Conservation (phyloP, 2,888 invertebrate species). For the Idaea dimidiata region DNA sequence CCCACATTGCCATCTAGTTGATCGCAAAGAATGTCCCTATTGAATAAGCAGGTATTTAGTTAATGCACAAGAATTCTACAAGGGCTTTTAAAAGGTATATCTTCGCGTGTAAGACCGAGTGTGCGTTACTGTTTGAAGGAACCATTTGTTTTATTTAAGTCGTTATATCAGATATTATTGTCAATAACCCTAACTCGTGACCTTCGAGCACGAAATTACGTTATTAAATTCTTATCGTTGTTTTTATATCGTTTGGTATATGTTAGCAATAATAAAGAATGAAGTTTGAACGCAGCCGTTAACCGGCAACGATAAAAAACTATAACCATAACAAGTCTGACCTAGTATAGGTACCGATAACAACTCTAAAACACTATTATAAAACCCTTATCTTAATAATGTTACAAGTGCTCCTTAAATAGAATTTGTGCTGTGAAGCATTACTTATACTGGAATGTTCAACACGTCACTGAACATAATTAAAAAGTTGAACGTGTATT, state of each 20-base stretch:
- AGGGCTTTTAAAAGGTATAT: too few species aligned
- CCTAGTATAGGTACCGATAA: constrained; percentile 55
- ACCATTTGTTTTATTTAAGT: constrained; percentile 1
- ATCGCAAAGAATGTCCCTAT: too few species aligned
- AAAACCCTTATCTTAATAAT: constrained; percentile 58
- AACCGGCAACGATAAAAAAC: constrained; percentile 51
- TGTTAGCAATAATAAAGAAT: constrained; percentile 42
- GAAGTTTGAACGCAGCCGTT: constrained; percentile 49
- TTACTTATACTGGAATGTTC: constrained; percentile 18
- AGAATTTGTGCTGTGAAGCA: constrained; percentile 30
- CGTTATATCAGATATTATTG: constrained; percentile 1
- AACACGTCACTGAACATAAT: neutral
- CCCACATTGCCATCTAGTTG: too few species aligned
- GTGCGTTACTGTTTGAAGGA: neutral
- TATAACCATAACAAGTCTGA: constrained; percentile 55
- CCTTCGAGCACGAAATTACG: constrained; percentile 33
- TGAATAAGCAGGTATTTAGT: too few species aligned
- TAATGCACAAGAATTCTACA: too few species aligned
- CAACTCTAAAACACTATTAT: constrained; percentile 55
- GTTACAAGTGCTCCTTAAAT: constrained; percentile 56
- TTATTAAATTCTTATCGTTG: constrained; percentile 39
- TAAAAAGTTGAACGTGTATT: neutral
- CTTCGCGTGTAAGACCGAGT: too few species aligned
- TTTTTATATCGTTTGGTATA: constrained; percentile 14
- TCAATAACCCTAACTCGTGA: constrained; percentile 22